Evolutionary conservation across 2,113 vertebrate species (phyloP), one percentile per base, ranked within the genome.

Genomic region (Coreoperca whiteheadi): DNA sequence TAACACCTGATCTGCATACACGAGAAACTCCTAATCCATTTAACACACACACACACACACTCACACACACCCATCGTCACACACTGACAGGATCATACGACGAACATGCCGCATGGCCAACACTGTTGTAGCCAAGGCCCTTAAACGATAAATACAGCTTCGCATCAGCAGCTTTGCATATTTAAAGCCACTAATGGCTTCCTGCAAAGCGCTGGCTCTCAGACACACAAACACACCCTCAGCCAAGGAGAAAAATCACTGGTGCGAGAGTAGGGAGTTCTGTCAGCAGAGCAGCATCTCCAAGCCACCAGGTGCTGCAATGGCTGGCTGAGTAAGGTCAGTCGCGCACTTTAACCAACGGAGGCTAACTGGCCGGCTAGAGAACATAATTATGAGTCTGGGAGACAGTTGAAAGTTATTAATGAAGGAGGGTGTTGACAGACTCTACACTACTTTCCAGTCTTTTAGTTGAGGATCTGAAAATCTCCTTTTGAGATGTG

Each of bases 151-250:
- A 91, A 92, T 93, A 89, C 79, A 81, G 91, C 90, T 90, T 74
- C 0, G 59, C 15, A 66, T 88, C 89, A 92, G 88, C 85, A 89
- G 66, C 84, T 72, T 79, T 91, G 90, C 91, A 91, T 93, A 91
- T 91, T 91, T 93, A 91, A 90, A 87, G 79, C 46, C 20, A 54
- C 78, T 94, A 90, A 92, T 89, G 87, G 88, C 71, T 92, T 79
- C 78, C 57, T 90, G 81, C 79, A 87, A 81, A 77, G 73, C 81
- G 34, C 57, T 75, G 25, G 51, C 75, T 73, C 82, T 39, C 28
- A 81, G 63, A 80, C 54, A 73, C 46, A 78, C 64, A 86, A 53
- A 76, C 66, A 69, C 51, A 61, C 65, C 74, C 75, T 87, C 70
- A 85, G 75, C 57, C 59, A 32, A 81, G 79, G 59, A 85, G 85